Evolutionary conservation across 2,797 vertebrate species (phyloP), one percentile per base, ranked within the genome.

Genomic region (Echiichthys vipera): DNA sequence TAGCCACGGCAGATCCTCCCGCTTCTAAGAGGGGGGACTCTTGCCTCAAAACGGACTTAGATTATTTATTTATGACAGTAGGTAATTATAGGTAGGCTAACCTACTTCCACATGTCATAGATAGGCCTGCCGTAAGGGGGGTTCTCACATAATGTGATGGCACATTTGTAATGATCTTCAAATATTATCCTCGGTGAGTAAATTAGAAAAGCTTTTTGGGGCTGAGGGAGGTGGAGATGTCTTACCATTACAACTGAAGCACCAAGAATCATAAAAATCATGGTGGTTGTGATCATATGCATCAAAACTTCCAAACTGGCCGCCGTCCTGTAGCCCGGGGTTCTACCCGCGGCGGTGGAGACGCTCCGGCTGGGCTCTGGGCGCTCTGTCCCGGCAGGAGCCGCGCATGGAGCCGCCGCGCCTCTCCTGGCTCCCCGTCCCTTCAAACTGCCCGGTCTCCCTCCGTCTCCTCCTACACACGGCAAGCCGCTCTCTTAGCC

Each of bases 191-290:
- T 29, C 40, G 5, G 61, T 75, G 73, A 18, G 57, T 47, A 17
- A 40, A 67, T 73, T 8, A 36, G 22, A 77, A 54, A 43, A 32
- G 17, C 63, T 61, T 32, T 40, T 36, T 62, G 74, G 73, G 78
- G 77, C 56, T 69, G 74, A 74, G 71, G 80, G 71, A 78, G 64
- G 77, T 77, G 80, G 24, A 69, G 45, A 54, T 70, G 90, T 90
- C 96, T 97, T 98, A 99, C 97, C 97, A 99, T 98, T 91, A 98
- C 97, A 95, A 99, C 88, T 90, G 97, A 98, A 95, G 97, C 96
- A 95, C 97, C 97, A 94, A 99, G 96, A 94, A 99, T 96, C 97
- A 99, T 97, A 96, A 99, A 99, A 95, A 99, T 98, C 98, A 99
- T 99, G 95, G 97, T 98, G 96, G 97, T 98, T 94, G 96, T 96